phyloP scores from a whole-genome alignment of 2,797 vertebrate genomes.

The Mionectes olivaceus region DNA sequence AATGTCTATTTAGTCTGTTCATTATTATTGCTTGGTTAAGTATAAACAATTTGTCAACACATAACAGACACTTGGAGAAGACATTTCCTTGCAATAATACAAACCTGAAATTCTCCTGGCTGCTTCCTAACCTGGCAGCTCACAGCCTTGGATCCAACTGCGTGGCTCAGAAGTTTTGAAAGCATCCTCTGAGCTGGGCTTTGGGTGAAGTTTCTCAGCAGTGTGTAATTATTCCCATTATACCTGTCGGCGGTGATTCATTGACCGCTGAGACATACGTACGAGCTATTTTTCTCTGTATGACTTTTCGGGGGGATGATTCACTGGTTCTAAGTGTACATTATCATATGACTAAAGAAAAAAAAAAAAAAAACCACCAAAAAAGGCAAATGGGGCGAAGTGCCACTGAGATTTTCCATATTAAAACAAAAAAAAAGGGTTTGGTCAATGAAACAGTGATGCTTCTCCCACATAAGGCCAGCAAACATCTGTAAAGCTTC shows the following conservation, averaged over 20 bases:
- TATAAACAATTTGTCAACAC: conserved; percentile 71
- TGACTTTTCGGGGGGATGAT: conserved; percentile 73
- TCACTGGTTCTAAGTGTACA: conserved; percentile 69
- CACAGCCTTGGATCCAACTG: not conserved
- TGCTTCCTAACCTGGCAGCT: conserved; percentile 28
- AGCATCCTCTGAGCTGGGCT: conserved; percentile 45
- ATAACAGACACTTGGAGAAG: conserved; percentile 45
- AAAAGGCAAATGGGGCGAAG: conserved; percentile 48
- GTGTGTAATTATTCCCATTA: conserved; percentile 76
- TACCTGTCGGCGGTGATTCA: conserved; percentile 78
- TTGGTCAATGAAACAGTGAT: conserved; percentile 29
- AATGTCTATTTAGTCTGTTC: conserved; percentile 54
- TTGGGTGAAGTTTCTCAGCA: conserved; percentile 63
- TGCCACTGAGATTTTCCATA: conserved; percentile 63
- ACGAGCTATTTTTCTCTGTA: conserved; percentile 72
- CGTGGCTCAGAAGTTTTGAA: conserved; percentile 54
- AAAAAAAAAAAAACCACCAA: not conserved
- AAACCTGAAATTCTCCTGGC: not conserved
- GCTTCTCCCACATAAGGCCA: not conserved
- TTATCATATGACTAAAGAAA: conserved; percentile 72
- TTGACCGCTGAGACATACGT: conserved; percentile 60
- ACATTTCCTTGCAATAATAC: not conserved
- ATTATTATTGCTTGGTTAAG: conserved; percentile 64
- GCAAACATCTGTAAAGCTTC: conserved; percentile 48
- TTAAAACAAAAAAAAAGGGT: conserved; percentile 24